phyloP scores from a whole-genome alignment of 1,140 invertebrate genomes.

The Bombus waltoni region DNA sequence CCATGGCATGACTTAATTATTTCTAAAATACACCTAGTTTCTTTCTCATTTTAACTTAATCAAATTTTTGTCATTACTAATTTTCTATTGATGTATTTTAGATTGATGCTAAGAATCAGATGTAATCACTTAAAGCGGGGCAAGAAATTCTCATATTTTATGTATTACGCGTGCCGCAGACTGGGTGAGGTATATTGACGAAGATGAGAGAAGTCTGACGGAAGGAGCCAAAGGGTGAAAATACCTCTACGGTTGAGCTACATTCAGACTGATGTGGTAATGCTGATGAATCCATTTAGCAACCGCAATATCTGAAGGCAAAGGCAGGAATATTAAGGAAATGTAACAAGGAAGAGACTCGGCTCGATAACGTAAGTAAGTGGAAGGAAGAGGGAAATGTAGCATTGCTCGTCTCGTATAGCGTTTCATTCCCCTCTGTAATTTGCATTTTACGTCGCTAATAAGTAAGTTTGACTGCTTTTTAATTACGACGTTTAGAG shows the following conservation, averaged over 20 bases:
- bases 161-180: background rate
- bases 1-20: no score
- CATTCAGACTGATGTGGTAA: conserved; percentile 70
- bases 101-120: no score
- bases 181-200: conserved; percentile 24
- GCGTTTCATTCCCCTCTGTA: conserved; percentile 32
- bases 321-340: conserved; percentile 48
- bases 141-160: background rate
- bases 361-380: conserved; percentile 27
- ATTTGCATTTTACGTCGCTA: conserved; percentile 47
- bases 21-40: background rate
- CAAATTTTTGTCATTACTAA: background rate
- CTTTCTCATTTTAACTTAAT: background rate
- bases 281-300: conserved; percentile 78
- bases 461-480: background rate
- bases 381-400: conserved; percentile 14
- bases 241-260: conserved; percentile 44
- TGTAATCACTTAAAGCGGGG: background rate
- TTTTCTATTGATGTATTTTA: background rate
- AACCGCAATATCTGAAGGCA: conserved; percentile 70
- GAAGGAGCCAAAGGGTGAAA: conserved; percentile 53
- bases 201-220: conserved; percentile 52
- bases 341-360: conserved; percentile 34
- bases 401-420: conserved; percentile 40
- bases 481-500: background rate